phyloP scores from a whole-genome alignment of 2,113 vertebrate species.

The Chaetodon trifascialis region DNA sequence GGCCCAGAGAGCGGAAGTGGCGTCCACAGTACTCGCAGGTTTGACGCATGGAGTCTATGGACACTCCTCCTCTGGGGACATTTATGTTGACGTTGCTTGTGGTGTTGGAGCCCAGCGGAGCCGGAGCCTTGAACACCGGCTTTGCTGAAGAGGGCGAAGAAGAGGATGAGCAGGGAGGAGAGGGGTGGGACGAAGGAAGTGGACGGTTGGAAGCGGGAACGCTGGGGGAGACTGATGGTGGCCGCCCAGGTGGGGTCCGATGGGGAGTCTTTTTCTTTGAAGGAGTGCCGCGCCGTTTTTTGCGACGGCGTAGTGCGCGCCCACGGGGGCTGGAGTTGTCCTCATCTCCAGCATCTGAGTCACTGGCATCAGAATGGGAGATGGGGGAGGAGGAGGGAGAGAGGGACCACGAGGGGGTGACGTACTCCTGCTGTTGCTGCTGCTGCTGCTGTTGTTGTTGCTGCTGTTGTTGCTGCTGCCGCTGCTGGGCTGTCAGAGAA shows the following conservation, averaged over 20 bases:
- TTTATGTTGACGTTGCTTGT: slow-evolving; percentile 50
- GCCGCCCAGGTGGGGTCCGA: slow-evolving; percentile 57
- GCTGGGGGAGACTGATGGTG: slow-evolving; percentile 12
- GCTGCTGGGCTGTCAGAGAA: slow-evolving; percentile 72
- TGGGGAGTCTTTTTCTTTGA: slow-evolving; percentile 77
- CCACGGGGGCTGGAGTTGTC: slow-evolving; percentile 65
- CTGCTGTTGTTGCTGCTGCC: slow-evolving; percentile 27
- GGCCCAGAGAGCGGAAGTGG: slow-evolving; percentile 84
- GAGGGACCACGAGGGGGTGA: slow-evolving; percentile 87
- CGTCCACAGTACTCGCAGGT: slow-evolving; percentile 85
- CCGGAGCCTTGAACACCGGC: slow-evolving; percentile 80
- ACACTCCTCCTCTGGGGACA: slow-evolving; percentile 58
- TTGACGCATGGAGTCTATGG: slow-evolving; percentile 78
- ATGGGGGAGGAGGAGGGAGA: slow-evolving; percentile 85
- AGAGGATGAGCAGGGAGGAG: slow-evolving; percentile 55
- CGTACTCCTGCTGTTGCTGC: slow-evolving; percentile 80
- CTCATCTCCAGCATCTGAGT: slow-evolving; percentile 79
- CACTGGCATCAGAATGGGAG: slow-evolving; percentile 85
- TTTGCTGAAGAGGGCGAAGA: slow-evolving; percentile 58
- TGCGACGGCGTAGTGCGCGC: slow-evolving; percentile 63
- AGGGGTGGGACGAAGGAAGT: slow-evolving; percentile 55
- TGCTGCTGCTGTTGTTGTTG: slow-evolving; percentile 54
- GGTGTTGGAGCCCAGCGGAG: slow-evolving; percentile 57
- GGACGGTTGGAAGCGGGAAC: slow-evolving; percentile 53
- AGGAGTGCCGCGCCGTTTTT: slow-evolving; percentile 66